Evolutionary conservation across 1,140 invertebrate genomes (phyloP).

Genomic region (Heliothis virescens): DNA sequence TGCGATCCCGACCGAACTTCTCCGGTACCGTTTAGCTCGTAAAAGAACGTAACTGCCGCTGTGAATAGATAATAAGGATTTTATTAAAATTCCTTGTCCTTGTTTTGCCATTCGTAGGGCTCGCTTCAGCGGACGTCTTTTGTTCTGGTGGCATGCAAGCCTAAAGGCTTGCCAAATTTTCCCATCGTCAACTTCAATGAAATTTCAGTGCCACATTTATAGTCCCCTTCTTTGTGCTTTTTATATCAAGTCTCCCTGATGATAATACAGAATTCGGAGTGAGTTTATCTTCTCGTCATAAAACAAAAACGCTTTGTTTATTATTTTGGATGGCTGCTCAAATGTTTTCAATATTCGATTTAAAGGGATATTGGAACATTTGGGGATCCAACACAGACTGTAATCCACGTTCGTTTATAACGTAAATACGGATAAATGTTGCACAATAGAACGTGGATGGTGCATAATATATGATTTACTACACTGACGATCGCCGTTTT

Average conservation of each 20-base stretch:
- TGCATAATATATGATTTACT: slow-evolving; percentile 55
- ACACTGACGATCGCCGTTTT: slow-evolving; percentile 59
- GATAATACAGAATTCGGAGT: slow-evolving; percentile 52
- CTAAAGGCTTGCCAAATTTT: slow-evolving; percentile 60
- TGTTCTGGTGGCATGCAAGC: slow-evolving; percentile 67
- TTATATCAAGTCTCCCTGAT: slow-evolving; percentile 48
- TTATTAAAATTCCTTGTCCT: slow-evolving; percentile 82
- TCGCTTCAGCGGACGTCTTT: slow-evolving; percentile 60
- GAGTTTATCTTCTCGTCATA: slow-evolving; percentile 25
- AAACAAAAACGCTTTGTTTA: slow-evolving; percentile 24
- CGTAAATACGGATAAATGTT: slow-evolving; percentile 26
- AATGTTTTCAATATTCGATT: not conserved
- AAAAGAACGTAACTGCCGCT: slow-evolving; percentile 77
- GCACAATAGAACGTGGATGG: not conserved
- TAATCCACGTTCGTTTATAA: slow-evolving; percentile 1
- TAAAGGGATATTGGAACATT: slow-evolving; percentile 1
- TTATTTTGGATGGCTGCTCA: slow-evolving; percentile 1
- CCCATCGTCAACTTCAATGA: slow-evolving; percentile 61
- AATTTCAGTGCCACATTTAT: slow-evolving; percentile 63
- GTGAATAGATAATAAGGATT: slow-evolving; percentile 83
- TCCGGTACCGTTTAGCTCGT: slow-evolving; percentile 68
- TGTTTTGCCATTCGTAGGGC: slow-evolving; percentile 72
- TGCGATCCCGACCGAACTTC: slow-evolving; percentile 63
- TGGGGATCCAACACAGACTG: not conserved
- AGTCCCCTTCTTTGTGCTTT: slow-evolving; percentile 54